These are phyloP conservation scores for Porites australiensis DNA, from an alignment of 64 coral and sea anemone genomes.

Conservation along the genomic window DNA sequence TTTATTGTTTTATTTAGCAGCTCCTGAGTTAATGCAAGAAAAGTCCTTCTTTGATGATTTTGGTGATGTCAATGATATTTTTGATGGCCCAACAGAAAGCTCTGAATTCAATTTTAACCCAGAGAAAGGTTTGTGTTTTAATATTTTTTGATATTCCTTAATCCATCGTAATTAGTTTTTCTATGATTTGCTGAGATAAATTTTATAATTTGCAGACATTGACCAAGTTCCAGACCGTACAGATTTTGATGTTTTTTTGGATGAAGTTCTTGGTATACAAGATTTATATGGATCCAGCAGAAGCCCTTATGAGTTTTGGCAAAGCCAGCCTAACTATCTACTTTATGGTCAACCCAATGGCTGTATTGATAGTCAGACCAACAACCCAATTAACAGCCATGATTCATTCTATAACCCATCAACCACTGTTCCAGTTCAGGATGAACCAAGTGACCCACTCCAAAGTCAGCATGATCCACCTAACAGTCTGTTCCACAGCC, in stretches of 20 bases:
- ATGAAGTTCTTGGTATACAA: not conserved
- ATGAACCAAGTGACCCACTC: not conserved
- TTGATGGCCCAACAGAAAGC: slow-evolving; percentile 10
- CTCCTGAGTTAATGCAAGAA: not conserved
- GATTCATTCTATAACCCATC: not conserved
- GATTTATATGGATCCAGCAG: not conserved
- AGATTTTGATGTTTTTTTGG: not conserved
- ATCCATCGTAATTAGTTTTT: not conserved
- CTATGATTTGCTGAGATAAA: not conserved
- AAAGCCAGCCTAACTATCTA: not conserved
- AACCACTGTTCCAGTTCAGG: not conserved
- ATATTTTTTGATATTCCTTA: not conserved
- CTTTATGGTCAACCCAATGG: not conserved
- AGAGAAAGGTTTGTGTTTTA: slow-evolving; percentile 10
- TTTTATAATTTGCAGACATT: not conserved
- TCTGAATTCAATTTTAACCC: not conserved
- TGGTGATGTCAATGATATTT: slow-evolving; percentile 18
- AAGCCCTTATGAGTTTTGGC: not conserved
- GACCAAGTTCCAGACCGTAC: slow-evolving; percentile 6
- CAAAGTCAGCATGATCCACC: not conserved
- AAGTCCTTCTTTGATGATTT: slow-evolving; percentile 30
- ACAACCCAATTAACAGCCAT: not conserved
- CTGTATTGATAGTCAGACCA: not conserved
- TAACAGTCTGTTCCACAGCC: not conserved
- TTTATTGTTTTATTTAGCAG: not conserved